These are phyloP conservation scores for Sarcophaga variegata DNA, from an alignment of 2,888 invertebrate species.

Conservation along the genomic window DNA sequence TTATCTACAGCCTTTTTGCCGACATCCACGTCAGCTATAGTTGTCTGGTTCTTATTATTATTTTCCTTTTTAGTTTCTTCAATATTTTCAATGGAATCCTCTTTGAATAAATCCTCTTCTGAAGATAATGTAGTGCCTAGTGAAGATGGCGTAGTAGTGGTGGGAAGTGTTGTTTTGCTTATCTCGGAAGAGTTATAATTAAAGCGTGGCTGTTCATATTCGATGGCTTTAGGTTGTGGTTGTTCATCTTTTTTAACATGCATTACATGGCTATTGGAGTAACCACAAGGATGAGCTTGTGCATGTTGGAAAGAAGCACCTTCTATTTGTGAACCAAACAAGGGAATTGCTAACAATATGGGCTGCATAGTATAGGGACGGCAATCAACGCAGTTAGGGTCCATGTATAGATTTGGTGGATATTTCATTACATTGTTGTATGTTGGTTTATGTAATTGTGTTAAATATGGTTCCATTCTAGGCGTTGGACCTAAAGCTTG, in stretches of 20 bases:
- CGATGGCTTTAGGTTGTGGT: not conserved
- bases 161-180: not conserved
- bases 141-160: not conserved
- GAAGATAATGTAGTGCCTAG: not conserved
- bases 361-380: conserved; percentile 17
- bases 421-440: not conserved
- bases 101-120: conserved; percentile 37
- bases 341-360: conserved; percentile 51
- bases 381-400: not conserved
- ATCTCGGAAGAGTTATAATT: not conserved
- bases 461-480: not conserved
- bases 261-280: not conserved
- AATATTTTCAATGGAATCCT: not conserved
- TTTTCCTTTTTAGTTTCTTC: not conserved
- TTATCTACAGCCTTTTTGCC: not conserved
- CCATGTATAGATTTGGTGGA: not conserved
- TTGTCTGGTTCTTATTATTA: not conserved
- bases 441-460: not conserved
- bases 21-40: not conserved
- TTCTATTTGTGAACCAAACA: not conserved
- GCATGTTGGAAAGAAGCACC: not conserved
- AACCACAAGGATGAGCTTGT: not conserved
- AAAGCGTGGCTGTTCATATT: not conserved
- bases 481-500: not conserved
- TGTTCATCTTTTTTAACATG: not conserved